phyloP scores from a whole-genome alignment of 2,113 vertebrate species.

The Calyptommatus sinebrachiatus region DNA sequence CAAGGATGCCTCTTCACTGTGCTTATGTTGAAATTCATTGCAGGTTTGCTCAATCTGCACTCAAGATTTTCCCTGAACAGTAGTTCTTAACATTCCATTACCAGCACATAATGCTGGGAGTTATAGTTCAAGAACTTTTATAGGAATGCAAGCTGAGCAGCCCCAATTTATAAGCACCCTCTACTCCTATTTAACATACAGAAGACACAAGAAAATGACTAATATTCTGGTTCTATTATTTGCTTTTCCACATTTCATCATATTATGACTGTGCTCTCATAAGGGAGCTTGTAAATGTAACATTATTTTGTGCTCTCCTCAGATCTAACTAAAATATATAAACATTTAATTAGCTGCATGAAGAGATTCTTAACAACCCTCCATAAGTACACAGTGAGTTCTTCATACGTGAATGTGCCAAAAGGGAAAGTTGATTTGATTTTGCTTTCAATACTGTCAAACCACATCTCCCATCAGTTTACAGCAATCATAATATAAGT shows the following conservation, averaged over 20 bases:
- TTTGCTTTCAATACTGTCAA: not conserved
- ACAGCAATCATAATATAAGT: not conserved
- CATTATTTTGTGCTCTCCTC: not conserved
- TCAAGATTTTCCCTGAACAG: too few species aligned
- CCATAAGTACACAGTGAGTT: not conserved
- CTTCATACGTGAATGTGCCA: not conserved
- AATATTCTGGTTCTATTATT: not conserved
- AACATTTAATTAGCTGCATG: conserved; percentile 5
- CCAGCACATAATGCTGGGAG: too few species aligned
- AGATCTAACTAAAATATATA: not conserved
- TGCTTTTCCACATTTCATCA: not conserved
- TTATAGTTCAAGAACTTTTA: too few species aligned
- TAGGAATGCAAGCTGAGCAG: too few species aligned
- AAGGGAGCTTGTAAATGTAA: not conserved
- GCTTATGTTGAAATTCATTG: not conserved
- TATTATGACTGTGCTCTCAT: not conserved
- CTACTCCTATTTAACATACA: not conserved
- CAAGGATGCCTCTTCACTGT: not conserved
- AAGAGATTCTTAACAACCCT: not conserved
- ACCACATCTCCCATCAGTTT: not conserved
- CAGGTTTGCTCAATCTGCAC: too few species aligned
- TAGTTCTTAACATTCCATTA: too few species aligned
- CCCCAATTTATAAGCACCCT: not conserved
- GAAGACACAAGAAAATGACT: not conserved
- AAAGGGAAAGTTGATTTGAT: not conserved